Evolutionary conservation across 2,113 vertebrate genomes (phyloP), one percentile per base, ranked within the genome.

Genomic region (Sander vitreus): DNA sequence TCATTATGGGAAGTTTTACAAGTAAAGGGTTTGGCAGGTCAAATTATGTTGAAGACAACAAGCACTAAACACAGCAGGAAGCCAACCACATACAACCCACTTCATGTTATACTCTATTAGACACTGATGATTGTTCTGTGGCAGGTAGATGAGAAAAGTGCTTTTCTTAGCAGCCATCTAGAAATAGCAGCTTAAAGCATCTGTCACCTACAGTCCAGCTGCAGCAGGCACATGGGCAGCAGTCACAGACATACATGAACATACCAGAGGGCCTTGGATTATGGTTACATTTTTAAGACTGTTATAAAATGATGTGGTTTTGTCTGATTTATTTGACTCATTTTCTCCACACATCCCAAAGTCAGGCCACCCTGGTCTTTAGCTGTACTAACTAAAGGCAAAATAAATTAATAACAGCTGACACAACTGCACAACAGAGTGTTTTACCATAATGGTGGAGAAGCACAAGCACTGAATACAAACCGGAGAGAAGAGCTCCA

Each of bases 181-280:
- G 58, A 88, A 90, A 90, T 88, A 87, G 83, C 75, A 80, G 55
- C 88, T 63, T 36, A 57, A 90, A 85, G 83, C 85, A 92, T 89
- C 73, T 93, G 78, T 89, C 89, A 91, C 90, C 84, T 80, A 80
- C 62, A 70, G 84, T 76, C 77, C 80, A 90, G 86, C 65, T 87
- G 66, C 69, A 76, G 27, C 14, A 43, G 48, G 51, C 23, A 75
- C 57, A 45, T 70, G 48, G 16, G 47, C 85, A 73, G 5, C 23
- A 54, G 53, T 86, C 48, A 84, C 55, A 47, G 21, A 48, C 13
- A 15, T 47, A 12, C 30, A 81, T 19, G 25, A 77, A 68, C 65
- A 73, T 33, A 36, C 36, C 15, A 67, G 66, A 51, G 23, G 36
- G 10, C 30, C 9, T 69, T n/a, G 30, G 73, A 77, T 25, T 2